phyloP scores from a whole-genome alignment of 1,140 invertebrate genomes.

The Bombus breviceps region DNA sequence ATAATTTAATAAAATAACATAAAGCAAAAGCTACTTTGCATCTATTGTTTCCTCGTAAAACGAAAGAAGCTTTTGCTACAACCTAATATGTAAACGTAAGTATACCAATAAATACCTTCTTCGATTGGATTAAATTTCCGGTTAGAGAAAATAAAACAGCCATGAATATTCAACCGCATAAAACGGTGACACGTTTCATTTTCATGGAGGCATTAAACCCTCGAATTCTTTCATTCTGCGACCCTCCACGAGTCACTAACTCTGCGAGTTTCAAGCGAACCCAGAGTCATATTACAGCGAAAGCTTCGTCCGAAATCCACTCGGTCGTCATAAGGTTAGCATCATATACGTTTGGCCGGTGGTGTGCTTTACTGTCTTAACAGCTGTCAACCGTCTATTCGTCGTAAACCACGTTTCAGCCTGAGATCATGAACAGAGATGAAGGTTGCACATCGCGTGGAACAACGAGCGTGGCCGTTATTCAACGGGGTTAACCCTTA shows the following conservation, averaged over 20 bases:
- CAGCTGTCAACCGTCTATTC: not conserved
- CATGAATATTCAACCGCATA: too few relatives aligned
- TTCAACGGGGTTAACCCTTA: conserved; percentile 33
- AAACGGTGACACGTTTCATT: not conserved
- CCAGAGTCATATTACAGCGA: not conserved
- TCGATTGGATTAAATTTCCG: too few relatives aligned
- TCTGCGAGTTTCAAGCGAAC: too few relatives aligned
- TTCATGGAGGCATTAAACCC: not conserved
- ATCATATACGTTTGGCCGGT: not conserved
- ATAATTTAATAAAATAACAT: too few relatives aligned
- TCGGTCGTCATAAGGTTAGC: not conserved
- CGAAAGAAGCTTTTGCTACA: too few relatives aligned
- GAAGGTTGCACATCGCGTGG: not conserved
- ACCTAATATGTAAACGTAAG: too few relatives aligned
- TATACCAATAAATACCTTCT: too few relatives aligned
- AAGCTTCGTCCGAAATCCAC: not conserved
- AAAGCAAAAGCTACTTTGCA: too few relatives aligned
- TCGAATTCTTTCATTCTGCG: not conserved
- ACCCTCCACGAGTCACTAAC: not conserved
- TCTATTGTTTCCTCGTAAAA: too few relatives aligned
- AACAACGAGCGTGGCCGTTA: not conserved
- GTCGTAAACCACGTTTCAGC: conserved; percentile 24
- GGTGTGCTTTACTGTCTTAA: not conserved
- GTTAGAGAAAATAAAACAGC: too few relatives aligned
- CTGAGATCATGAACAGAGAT: conserved; percentile 4